Evolutionary conservation across 1,140 invertebrate genomes (phyloP), one percentile per base, ranked within the genome.

Genomic region (Bombus pascuorum): DNA sequence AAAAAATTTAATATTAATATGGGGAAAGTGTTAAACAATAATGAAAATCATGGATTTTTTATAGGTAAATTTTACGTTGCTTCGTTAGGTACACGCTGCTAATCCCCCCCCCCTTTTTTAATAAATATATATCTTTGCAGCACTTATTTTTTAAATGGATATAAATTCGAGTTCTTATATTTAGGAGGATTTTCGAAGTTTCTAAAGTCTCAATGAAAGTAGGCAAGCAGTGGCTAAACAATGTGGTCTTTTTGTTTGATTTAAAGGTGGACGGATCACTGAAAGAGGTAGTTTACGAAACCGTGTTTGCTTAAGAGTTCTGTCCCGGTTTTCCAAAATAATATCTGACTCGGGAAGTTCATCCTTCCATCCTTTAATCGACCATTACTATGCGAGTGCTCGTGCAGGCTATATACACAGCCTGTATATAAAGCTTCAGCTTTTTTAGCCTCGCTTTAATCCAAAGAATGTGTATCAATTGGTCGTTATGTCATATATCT

Each of bases 271-370:
- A 28, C n/a, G 39, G 62, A 68, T 79, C 62, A 12, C 42, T 79
- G 62, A 79, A 79, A 79, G 77, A 47, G 42, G n/a, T 65, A 66
- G 62, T 79, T 79, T 79, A 68, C 42, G 77, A 68, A 79, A 79
- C 62, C 62, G 77, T 68, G 77, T 68, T 79, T 68, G 39, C 77
- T 47, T 68, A 79, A 68, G 62, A 79, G 77, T 79, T 79, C 62
- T 68, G 77, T 68, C 77, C 77, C 32, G 77, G 77, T 79, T 79
- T 65, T 79, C 65, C 65, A 68, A 79, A 79, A 79, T 79, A 79
- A 79, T 79, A 47, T 68, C 62, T 18, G 39, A 28, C 42, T 44
- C 5, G 25, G 13, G 22, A 47, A 79, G 32, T 79, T 79, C 47
- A 47, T 66, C 34, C 74, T 47, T 44, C 18, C 12, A 2, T 68